Percentiles rank a stretch among this genome's conserved stretches.
Conservation (phyloP, 2,888 invertebrate genomes). For the Xylota segnis region DNA sequence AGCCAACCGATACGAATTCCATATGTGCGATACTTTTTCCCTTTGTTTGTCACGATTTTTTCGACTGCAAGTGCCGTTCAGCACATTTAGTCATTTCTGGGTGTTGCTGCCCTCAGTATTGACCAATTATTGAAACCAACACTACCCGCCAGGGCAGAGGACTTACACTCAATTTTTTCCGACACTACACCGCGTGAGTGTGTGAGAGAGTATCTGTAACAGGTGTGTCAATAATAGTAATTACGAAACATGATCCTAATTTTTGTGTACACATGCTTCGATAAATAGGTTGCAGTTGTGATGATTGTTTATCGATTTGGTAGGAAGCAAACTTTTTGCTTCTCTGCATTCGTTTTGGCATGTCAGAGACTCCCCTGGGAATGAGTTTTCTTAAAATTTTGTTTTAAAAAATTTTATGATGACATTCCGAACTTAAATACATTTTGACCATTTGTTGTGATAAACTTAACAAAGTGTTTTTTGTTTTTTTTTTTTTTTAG, state of each 20-base stretch:
- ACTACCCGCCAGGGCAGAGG: constrained; percentile 7
- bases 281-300: constrained; percentile 58
- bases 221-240: constrained; percentile 76
- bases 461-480: background rate
- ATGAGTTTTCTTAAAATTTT: background rate
- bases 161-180: constrained; percentile 28
- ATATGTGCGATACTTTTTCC: constrained; percentile 21
- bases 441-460: background rate
- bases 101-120: constrained; percentile 43
- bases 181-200: background rate
- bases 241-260: constrained; percentile 75
- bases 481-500: background rate
- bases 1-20: constrained; percentile 32
- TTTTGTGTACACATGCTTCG: constrained; percentile 33
- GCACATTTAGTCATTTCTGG: constrained; percentile 58
- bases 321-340: background rate
- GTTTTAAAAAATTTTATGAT: background rate
- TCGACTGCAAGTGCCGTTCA: constrained; percentile 37
- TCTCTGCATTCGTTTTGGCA: background rate
- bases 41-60: constrained; percentile 13
- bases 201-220: constrained; percentile 58
- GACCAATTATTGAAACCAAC: constrained; percentile 59
- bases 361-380: background rate
- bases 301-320: background rate
- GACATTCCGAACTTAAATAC: background rate